Evolutionary conservation across 2,797 vertebrate genomes (phyloP), one percentile per base, ranked within the genome.

Genomic region (Hapalemur alaotrensis): DNA sequence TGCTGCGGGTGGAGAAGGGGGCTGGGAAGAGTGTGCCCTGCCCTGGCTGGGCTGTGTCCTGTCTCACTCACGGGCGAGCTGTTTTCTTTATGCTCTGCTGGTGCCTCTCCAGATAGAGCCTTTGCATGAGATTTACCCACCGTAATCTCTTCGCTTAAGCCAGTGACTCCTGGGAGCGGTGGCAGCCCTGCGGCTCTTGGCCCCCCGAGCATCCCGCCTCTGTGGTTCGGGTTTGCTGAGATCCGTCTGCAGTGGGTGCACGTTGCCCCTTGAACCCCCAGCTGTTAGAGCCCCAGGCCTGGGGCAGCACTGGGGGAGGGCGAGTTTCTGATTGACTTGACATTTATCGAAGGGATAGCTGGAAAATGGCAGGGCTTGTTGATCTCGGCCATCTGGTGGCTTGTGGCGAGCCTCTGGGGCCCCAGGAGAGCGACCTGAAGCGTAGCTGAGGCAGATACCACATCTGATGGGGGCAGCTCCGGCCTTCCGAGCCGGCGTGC

Each of bases 91-190:
- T 30, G 2, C 65, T 85, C 67, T 67, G 38, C 46, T 76, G 41
- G 25, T 22, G 32, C 48, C 52, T 89, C 30, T 54, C 10, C n/a
- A 17, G 84, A 14, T 7, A 52, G 57, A 84, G 38, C 17, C 14
- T 75, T 94, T 92, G 43, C 61, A 9, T 69, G 38, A 52, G 65
- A 86, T 83, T 90, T 67, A 23, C 69, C 41, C 38, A 57, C 11
- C 28, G 81, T 13, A 35, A 63, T 92, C 69, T 90, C 67, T 93
- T 75, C 43, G 73, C 92, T 89, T 61, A 67, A 91, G 83, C 22
- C 72, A 57, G 4, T 18, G 78, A 73, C n/a, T 80, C 65, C 13
- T 38, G 70, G 46, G 54, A 65, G 23, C 15, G 12, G 54, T 2
- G 59, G 76, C 57, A 41, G 28, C 52, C 57, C 52, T 10, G 50